Evolutionary conservation across 2,797 vertebrate genomes (phyloP).

Genomic region (Mormyrops boulengeri): DNA sequence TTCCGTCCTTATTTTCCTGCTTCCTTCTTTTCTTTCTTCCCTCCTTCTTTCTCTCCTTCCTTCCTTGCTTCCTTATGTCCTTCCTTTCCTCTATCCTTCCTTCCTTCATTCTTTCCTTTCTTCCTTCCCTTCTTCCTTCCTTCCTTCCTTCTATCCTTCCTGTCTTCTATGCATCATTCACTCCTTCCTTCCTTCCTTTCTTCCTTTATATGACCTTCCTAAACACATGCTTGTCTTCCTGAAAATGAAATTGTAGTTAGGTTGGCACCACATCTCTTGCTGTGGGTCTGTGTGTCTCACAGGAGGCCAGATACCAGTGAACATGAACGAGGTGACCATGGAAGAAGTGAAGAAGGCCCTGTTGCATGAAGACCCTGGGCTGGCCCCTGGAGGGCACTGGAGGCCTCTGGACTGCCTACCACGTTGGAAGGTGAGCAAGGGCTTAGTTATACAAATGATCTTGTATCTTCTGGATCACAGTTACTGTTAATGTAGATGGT

Average conservation of each 20-base stretch:
- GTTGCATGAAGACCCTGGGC: conserved; percentile 58
- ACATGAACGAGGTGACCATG: conserved; percentile 72
- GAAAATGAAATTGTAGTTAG: background rate
- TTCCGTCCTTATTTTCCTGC: background rate
- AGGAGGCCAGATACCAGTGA: conserved; percentile 70
- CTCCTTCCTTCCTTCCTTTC: background rate
- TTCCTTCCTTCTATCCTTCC: background rate
- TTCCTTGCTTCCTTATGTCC: background rate
- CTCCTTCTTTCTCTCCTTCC: background rate
- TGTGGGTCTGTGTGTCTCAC: conserved; percentile 8
- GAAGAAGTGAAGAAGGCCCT: conserved; percentile 59
- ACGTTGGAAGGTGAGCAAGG: conserved; percentile 67
- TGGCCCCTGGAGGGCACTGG: conserved; percentile 69
- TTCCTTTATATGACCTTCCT: background rate
- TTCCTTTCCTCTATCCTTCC: background rate
- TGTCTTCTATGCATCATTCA: too few relatives aligned
- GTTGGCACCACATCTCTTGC: background rate
- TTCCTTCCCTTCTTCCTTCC: background rate
- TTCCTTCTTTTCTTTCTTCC: background rate
- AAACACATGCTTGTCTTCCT: background rate
- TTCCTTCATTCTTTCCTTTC: background rate
- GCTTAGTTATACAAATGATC: background rate
- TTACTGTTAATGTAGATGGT: background rate
- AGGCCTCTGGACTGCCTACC: conserved; percentile 64
- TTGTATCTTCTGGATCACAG: background rate